A percentile compares a stretch with the other conserved stretches of the same genome.
Evolutionary conservation across 2,888 invertebrate genomes (phyloP).

Genomic region (Zygaena filipendulae): DNA sequence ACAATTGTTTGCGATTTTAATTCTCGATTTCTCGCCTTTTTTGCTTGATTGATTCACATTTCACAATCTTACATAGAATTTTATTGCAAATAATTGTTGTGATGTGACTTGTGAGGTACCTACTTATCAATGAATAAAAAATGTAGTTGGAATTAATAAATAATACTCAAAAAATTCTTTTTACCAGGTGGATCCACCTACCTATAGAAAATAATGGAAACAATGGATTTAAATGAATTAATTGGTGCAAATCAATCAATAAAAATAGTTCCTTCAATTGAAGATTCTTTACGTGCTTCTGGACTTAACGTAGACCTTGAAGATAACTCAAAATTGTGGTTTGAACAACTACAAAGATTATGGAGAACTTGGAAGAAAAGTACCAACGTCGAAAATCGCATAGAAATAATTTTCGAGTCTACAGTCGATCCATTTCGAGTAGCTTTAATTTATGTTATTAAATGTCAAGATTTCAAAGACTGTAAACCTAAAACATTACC

Average conservation of each 20-base stretch:
- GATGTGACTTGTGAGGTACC: too few species aligned
- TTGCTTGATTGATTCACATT: too few species aligned
- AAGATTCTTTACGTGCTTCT: slow-evolving; percentile 40
- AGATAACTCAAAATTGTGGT: slow-evolving; percentile 38
- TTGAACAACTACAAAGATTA: slow-evolving; percentile 43
- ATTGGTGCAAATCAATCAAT: slow-evolving; percentile 45
- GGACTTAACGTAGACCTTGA: slow-evolving; percentile 56
- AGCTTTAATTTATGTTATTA: slow-evolving; percentile 68
- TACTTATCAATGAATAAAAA: too few species aligned
- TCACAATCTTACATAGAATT: too few species aligned
- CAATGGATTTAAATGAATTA: slow-evolving; percentile 35
- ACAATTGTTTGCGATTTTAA: too few species aligned
- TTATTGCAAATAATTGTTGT: too few species aligned
- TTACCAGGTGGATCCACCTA: too few species aligned
- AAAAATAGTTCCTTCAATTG: slow-evolving; percentile 56
- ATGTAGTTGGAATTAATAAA: too few species aligned
- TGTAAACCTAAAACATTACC: slow-evolving; percentile 72
- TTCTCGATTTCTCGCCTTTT: too few species aligned
- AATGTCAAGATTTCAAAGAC: slow-evolving; percentile 71
- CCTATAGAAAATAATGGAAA: too few species aligned
- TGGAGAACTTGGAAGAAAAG: slow-evolving; percentile 69
- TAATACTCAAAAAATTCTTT: too few species aligned
- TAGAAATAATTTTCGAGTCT: slow-evolving; percentile 54
- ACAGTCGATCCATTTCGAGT: slow-evolving; percentile 70
- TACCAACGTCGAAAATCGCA: slow-evolving; percentile 50